Percentiles rank a stretch among this genome's conserved stretches.
Conservation (phyloP, 2,888 invertebrate genomes). For the Eledona agricola region DNA sequence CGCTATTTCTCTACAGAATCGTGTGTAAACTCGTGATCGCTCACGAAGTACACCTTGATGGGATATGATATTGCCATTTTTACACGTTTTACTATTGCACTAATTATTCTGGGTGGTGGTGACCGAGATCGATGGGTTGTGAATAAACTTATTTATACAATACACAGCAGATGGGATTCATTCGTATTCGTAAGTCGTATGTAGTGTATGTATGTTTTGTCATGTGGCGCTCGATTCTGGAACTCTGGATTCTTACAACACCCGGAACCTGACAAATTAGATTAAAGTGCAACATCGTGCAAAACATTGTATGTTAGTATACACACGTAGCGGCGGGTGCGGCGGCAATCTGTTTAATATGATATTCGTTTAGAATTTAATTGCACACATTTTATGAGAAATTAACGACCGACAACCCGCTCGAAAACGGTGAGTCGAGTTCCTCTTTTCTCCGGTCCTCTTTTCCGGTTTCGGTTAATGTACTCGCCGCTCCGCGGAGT, state of each 20-base stretch:
- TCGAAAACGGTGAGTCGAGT: conserved; percentile 26
- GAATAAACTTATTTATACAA: conserved; percentile 46
- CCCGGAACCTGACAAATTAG: conserved; percentile 40
- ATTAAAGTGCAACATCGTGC: conserved; percentile 57
- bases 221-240: conserved; percentile 33
- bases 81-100: conserved; percentile 63
- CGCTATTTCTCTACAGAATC: conserved; percentile 62
- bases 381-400: conserved; percentile 37
- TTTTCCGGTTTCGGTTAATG: conserved; percentile 4
- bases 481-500: conserved; percentile 34
- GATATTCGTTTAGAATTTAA: too few relatives aligned
- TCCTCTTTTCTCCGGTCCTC: conserved; percentile 12
- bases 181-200: conserved; percentile 28
- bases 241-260: conserved; percentile 35
- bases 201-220: too few relatives aligned
- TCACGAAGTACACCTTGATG: conserved; percentile 60
- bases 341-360: conserved; percentile 49
- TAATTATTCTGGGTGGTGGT: conserved; percentile 53
- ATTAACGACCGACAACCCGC: conserved; percentile 40
- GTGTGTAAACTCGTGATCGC: conserved; percentile 57
- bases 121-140: conserved; percentile 50
- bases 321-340: conserved; percentile 55
- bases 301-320: conserved; percentile 55
- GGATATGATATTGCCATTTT: conserved; percentile 64
- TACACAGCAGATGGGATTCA: conserved; percentile 38